Conservation (phyloP, 1,140 invertebrate genomes). For the Brachionus asplanchnoidis region DNA sequence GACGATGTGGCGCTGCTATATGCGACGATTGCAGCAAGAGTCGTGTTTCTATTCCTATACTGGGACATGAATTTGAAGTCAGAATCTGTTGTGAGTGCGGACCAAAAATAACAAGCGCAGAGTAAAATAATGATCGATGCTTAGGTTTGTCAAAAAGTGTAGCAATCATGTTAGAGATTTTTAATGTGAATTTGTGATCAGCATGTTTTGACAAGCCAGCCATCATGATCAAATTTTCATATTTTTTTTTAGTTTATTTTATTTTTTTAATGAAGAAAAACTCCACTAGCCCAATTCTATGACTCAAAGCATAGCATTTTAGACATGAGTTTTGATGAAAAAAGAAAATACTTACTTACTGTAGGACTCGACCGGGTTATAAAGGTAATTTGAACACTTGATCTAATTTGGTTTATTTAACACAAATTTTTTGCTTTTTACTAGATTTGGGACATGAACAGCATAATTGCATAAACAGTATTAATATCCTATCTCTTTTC, state of each 20-base stretch:
- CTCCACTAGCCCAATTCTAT: slow-evolving; percentile 26
- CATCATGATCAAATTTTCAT: background rate
- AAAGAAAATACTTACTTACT: slow-evolving; percentile 28
- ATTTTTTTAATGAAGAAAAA: slow-evolving; percentile 50
- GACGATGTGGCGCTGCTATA: slow-evolving; percentile 81
- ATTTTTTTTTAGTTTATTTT: background rate
- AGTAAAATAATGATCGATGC: background rate
- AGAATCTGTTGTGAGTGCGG: slow-evolving; percentile 86
- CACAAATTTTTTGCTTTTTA: background rate
- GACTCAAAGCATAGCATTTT: slow-evolving; percentile 27
- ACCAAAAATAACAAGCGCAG: slow-evolving; percentile 1
- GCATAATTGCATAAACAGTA: background rate
- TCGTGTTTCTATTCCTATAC: slow-evolving; percentile 78
- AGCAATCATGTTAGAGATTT: background rate
- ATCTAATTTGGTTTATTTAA: too few relatives aligned
- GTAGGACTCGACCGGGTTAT: slow-evolving; percentile 30
- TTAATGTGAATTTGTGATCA: background rate
- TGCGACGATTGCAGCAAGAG: slow-evolving; percentile 78
- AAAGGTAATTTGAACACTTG: background rate
- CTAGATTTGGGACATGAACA: slow-evolving; percentile 5
- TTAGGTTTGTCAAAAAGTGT: background rate
- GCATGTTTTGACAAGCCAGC: background rate
- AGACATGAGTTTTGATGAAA: slow-evolving; percentile 11
- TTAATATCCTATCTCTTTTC: too few relatives aligned
- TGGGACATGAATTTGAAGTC: slow-evolving; percentile 97